Percentiles rank a stretch among this genome's conserved stretches.
Conservation (phyloP, 2,888 invertebrate genomes). For the Mesopsocus fuscifrons region DNA sequence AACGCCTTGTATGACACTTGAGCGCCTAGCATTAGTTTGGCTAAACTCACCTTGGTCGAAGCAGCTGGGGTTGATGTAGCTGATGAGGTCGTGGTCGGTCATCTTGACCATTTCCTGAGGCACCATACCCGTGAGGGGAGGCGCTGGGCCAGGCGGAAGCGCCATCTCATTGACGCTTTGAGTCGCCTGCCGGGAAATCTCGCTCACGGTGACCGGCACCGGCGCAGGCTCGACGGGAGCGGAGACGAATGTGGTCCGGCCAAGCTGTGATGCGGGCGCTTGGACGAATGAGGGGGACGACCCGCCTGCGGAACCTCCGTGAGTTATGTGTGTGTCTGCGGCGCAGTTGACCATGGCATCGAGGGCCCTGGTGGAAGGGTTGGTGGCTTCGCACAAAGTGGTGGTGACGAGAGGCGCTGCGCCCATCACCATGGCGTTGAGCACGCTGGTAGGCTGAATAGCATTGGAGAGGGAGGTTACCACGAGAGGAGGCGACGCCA, state of each 20-base stretch:
- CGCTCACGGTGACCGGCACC: slow-evolving; percentile 22
- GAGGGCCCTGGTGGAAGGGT: slow-evolving; percentile 27
- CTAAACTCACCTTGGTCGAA: slow-evolving; percentile 43
- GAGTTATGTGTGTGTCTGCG: slow-evolving; percentile 29
- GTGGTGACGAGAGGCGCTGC: not conserved
- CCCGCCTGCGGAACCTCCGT: slow-evolving; percentile 6
- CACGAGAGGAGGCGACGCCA: no score
- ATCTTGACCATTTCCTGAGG: slow-evolving; percentile 60
- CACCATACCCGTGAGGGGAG: slow-evolving; percentile 33
- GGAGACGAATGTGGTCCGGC: not conserved
- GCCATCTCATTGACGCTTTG: slow-evolving; percentile 20
- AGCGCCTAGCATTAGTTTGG: no score
- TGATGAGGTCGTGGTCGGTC: slow-evolving; percentile 73
- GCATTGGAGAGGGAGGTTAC: no score
- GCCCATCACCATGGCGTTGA: not conserved
- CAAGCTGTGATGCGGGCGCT: not conserved
- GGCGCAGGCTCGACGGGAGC: slow-evolving; percentile 19
- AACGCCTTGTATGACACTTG: no score
- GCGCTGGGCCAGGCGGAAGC: slow-evolving; percentile 28
- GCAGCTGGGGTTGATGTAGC: slow-evolving; percentile 75
- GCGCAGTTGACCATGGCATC: slow-evolving; percentile 40
- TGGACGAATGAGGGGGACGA: not conserved
- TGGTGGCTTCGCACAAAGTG: no score
- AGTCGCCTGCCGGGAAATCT: slow-evolving; percentile 22
- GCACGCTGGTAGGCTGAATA: slow-evolving; percentile 6